Conservation (phyloP, 2,888 invertebrate genomes). For the Erebia aethiops region DNA sequence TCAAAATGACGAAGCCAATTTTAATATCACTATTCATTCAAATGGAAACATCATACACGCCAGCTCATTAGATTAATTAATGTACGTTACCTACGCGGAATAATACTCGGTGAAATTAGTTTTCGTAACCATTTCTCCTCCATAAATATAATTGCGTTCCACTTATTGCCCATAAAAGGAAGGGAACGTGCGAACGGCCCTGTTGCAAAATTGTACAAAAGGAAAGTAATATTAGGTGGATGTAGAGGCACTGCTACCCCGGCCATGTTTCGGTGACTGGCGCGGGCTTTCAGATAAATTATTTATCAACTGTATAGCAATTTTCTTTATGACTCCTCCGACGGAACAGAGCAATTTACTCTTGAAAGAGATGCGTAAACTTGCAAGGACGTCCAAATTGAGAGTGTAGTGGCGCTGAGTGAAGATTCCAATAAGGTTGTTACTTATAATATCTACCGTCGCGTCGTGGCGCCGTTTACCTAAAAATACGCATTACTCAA, state of each 20-base stretch:
- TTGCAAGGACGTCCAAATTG: conserved; percentile 79
- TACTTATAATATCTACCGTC: neutral
- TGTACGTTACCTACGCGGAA: conserved; percentile 52
- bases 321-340: conserved; percentile 84
- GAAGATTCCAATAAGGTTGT: conserved; percentile 70
- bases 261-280: conserved; percentile 80
- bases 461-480: neutral
- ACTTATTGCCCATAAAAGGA: conserved; percentile 83
- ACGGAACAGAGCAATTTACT: conserved; percentile 81
- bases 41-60: conserved; percentile 21
- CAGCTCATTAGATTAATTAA: conserved; percentile 48
- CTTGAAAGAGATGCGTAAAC: conserved; percentile 82
- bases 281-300: conserved; percentile 82
- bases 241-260: conserved; percentile 71
- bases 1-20: conserved; percentile 13
- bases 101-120: conserved; percentile 77
- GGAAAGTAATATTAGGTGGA: conserved; percentile 81
- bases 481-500: too few relatives aligned
- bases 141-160: conserved; percentile 83
- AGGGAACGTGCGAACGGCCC: conserved; percentile 81
- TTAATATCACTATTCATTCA: conserved; percentile 17
- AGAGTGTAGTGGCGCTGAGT: conserved; percentile 74
- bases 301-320: conserved; percentile 84
- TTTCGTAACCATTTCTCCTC: conserved; percentile 75
- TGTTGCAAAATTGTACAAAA: conserved; percentile 83